Evolutionary conservation across 2,888 invertebrate genomes (phyloP).

Genomic region (Calameuta idolon): DNA sequence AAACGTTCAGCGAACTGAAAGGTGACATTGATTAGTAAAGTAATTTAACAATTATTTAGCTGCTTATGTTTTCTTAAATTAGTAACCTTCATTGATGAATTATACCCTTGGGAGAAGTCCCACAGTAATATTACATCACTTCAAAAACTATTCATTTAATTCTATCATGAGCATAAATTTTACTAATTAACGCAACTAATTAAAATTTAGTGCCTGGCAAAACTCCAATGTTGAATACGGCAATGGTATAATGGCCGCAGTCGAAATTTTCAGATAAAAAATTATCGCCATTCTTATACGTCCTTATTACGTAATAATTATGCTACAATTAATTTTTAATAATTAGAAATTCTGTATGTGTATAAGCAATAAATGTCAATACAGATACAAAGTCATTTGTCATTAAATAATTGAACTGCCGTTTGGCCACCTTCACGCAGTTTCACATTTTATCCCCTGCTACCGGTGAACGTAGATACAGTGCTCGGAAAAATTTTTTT

Average conservation of each 20-base stretch:
- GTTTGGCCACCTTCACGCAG: background rate
- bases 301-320: background rate
- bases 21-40: background rate
- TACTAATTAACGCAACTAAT: background rate
- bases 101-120: background rate
- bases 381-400: background rate
- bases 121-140: background rate
- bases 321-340: background rate
- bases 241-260: background rate
- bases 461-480: too few relatives aligned
- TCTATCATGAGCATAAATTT: background rate
- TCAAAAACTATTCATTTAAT: background rate
- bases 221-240: background rate
- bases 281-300: background rate
- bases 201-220: background rate
- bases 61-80: background rate
- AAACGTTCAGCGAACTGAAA: background rate
- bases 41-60: background rate
- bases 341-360: background rate
- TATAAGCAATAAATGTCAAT: background rate
- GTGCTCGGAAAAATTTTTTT: background rate
- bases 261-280: background rate
- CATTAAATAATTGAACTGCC: background rate
- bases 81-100: background rate
- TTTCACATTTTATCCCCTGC: background rate